Percentiles rank a stretch among this genome's conserved stretches.
phyloP scores from a whole-genome alignment of 2,888 invertebrate genomes.

The Perithous albicinctus region DNA sequence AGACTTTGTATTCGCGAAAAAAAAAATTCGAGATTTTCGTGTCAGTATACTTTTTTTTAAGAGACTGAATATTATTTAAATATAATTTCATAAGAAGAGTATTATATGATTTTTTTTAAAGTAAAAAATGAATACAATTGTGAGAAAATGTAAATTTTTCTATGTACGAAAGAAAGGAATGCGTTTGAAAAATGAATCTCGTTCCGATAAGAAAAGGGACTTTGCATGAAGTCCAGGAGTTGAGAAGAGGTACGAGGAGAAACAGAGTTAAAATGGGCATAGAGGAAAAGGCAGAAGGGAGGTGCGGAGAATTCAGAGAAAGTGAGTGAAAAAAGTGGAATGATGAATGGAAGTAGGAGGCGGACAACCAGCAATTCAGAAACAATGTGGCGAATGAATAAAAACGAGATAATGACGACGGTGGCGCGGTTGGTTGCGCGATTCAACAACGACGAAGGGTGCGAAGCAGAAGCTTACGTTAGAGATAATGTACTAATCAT shows the following conservation, averaged over 20 bases:
- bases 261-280: background rate
- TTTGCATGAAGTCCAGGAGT: background rate
- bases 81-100: no score
- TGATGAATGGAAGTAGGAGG: constrained; percentile 74
- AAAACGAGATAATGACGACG: constrained; percentile 76
- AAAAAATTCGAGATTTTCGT: no score
- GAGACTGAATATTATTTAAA: no score
- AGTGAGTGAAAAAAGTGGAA: constrained; percentile 51
- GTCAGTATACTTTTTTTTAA: background rate
- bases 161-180: background rate
- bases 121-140: no score
- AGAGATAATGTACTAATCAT: constrained; percentile 42
- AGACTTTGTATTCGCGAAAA: no score
- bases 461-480: constrained; percentile 61
- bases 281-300: background rate
- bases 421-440: constrained; percentile 64
- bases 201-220: background rate
- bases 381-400: constrained; percentile 78
- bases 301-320: constrained; percentile 18
- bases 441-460: constrained; percentile 60
- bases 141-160: background rate
- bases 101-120: background rate
- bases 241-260: background rate
- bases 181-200: background rate
- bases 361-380: constrained; percentile 77